These are phyloP conservation scores for Cyphomyrmex costatus DNA, from an alignment of 1,140 invertebrate genomes.

Conservation along the genomic window DNA sequence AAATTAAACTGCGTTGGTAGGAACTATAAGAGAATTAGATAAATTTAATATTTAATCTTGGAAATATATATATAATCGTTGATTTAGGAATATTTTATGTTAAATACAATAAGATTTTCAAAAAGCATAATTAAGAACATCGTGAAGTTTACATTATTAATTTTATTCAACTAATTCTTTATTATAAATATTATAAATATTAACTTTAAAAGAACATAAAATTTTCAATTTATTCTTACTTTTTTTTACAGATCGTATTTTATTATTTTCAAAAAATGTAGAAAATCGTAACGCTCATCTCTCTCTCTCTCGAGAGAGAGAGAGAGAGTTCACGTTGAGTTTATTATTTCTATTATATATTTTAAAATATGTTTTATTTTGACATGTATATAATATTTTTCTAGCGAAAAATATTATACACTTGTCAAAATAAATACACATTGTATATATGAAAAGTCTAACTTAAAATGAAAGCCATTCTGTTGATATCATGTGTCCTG, in stretches of 20 bases:
- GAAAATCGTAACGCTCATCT: neutral
- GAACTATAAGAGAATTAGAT: too few species aligned
- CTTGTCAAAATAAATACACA: too few species aligned
- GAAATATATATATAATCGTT: neutral
- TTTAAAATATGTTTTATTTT: neutral
- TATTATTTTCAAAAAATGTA: neutral
- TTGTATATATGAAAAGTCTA: too few species aligned
- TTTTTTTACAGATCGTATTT: neutral
- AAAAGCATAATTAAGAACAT: neutral
- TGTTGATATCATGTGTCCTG: neutral
- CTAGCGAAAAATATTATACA: neutral
- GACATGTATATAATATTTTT: neutral
- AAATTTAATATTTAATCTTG: slow-evolving; percentile 7
- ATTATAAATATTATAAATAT: neutral
- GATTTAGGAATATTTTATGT: neutral
- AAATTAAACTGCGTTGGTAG: too few species aligned
- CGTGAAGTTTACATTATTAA: neutral
- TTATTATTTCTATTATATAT: neutral
- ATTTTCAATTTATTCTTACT: neutral
- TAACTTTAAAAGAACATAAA: neutral
- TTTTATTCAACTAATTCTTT: neutral
- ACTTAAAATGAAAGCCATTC: neutral
- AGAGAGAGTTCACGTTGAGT: neutral
- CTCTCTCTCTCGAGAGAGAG: too few species aligned
- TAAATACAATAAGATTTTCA: neutral